Conservation (phyloP, 1,140 invertebrate genomes). For the Drosophila pectinifera region DNA sequence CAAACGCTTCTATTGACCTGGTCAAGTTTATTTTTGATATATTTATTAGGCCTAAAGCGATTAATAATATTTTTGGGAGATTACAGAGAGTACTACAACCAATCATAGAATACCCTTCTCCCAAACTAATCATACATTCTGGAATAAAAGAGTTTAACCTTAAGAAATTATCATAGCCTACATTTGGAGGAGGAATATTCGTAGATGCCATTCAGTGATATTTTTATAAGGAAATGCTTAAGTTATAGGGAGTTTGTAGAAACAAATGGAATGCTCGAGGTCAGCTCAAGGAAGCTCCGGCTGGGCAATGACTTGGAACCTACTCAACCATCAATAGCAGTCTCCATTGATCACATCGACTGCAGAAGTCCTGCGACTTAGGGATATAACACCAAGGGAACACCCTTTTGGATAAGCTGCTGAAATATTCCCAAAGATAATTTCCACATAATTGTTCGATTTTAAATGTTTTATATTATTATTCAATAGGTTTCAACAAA, state of each 20-base stretch:
- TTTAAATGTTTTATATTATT: conserved; percentile 23
- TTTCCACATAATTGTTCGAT: background rate
- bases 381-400: background rate
- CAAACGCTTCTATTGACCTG: too few relatives aligned
- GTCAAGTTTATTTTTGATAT: background rate
- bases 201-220: too few relatives aligned
- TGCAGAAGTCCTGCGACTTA: background rate
- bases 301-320: background rate
- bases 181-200: background rate
- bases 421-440: background rate
- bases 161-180: background rate
- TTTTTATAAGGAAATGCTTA: background rate
- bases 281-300: too few relatives aligned
- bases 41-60: too few relatives aligned
- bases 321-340: background rate
- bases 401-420: too few relatives aligned
- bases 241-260: too few relatives aligned
- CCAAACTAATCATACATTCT: background rate
- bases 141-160: background rate
- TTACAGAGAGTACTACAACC: background rate
- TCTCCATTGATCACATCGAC: background rate
- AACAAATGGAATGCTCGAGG: too few relatives aligned
- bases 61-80: background rate
- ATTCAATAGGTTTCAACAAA: conserved; percentile 40
- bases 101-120: too few relatives aligned